phyloP scores from a whole-genome alignment of 2,113 vertebrate species.

The Pomatostomus ruficeps region DNA sequence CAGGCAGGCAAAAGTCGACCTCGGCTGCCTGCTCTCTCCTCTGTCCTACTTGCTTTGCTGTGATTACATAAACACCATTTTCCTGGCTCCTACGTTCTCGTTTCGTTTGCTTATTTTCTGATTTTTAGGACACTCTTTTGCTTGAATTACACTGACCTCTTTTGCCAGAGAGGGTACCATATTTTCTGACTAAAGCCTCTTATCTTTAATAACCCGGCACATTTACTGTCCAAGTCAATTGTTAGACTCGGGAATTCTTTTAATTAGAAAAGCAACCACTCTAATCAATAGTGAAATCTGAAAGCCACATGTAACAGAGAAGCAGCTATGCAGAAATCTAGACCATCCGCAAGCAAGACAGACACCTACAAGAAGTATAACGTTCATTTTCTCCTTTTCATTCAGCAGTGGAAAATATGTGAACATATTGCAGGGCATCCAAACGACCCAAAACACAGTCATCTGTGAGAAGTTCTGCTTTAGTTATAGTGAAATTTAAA shows the following conservation, averaged over 20 bases:
- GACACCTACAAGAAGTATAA: background rate
- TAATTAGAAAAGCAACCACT: constrained; percentile 7
- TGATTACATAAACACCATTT: constrained; percentile 44
- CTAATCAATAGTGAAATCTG: background rate
- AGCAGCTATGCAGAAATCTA: background rate
- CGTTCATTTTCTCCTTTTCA: background rate
- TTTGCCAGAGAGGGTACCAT: background rate
- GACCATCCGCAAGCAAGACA: background rate
- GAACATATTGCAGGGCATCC: background rate
- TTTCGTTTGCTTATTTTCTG: background rate
- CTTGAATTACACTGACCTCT: constrained; percentile 53
- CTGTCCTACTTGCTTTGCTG: constrained; percentile 21
- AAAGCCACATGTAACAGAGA: background rate
- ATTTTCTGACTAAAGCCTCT: constrained; percentile 41
- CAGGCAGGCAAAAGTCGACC: accelerated
- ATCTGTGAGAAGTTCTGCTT: background rate
- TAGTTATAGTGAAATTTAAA: background rate
- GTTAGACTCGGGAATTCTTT: constrained; percentile 20
- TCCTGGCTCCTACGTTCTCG: background rate
- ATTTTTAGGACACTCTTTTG: constrained; percentile 48
- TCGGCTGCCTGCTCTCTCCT: background rate
- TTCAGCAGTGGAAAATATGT: constrained; percentile 19
- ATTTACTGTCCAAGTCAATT: background rate
- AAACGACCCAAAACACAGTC: background rate
- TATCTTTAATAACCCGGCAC: background rate